Evolutionary conservation across 1,140 invertebrate species (phyloP).

Genomic region (Copidosoma floridanum): DNA sequence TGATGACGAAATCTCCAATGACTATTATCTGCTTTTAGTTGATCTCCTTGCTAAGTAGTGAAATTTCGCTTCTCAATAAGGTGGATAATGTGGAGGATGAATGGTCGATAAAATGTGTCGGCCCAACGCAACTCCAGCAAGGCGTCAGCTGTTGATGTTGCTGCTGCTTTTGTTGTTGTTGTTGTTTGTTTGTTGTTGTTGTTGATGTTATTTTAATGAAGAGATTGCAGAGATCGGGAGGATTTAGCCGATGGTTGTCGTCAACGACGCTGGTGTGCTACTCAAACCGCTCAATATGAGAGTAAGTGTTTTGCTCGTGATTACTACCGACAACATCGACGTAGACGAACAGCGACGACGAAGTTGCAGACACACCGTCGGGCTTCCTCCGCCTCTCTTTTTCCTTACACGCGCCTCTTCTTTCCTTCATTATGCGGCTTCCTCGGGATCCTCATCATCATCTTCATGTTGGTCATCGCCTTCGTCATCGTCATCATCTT

Average conservation of each 20-base stretch:
- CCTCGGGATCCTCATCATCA: slow-evolving; percentile 59
- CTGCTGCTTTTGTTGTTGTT: slow-evolving; percentile 22
- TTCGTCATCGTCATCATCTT: slow-evolving; percentile 59
- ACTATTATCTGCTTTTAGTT: too few species aligned
- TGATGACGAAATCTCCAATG: too few species aligned
- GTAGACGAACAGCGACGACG: slow-evolving; percentile 39
- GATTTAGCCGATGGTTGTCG: slow-evolving; percentile 36
- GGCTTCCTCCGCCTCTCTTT: slow-evolving; percentile 46
- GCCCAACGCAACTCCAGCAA: slow-evolving; percentile 52
- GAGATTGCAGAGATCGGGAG: slow-evolving; percentile 44
- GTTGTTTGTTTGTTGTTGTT: slow-evolving; percentile 32
- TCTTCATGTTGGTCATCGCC: slow-evolving; percentile 62
- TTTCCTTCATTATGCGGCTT: slow-evolving; percentile 58
- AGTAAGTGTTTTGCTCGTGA: slow-evolving; percentile 52
- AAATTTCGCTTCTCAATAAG: too few species aligned
- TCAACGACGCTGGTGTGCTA: slow-evolving; percentile 45
- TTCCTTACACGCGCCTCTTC: slow-evolving; percentile 50
- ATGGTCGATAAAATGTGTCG: slow-evolving; percentile 33
- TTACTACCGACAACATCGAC: slow-evolving; percentile 31
- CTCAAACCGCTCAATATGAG: slow-evolving; percentile 57
- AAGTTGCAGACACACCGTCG: slow-evolving; percentile 33
- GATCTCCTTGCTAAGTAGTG: too few species aligned
- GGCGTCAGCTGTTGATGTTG: slow-evolving; percentile 35
- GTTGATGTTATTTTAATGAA: too few species aligned
- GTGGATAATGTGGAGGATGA: slow-evolving; percentile 6